Conservation (phyloP, 2,888 invertebrate genomes). For the Lamellibrachia satsuma region DNA sequence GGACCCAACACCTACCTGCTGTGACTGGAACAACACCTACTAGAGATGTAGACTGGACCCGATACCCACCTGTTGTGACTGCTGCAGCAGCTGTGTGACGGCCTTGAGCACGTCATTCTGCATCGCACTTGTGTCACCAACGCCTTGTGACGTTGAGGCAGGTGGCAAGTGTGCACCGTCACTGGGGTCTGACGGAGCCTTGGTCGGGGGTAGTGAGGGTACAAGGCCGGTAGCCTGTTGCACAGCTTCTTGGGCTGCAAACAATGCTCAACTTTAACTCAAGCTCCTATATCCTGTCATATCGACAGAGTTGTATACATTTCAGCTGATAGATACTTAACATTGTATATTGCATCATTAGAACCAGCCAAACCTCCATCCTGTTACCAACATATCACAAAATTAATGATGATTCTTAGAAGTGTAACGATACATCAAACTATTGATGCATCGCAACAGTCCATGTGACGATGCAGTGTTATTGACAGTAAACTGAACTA, state of each 20-base stretch:
- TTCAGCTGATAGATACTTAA: no score
- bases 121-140: conserved; percentile 36
- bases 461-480: no score
- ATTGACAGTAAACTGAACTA: no score
- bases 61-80: conserved; percentile 54
- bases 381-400: no score
- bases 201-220: conserved; percentile 37
- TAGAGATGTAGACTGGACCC: background rate
- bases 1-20: background rate
- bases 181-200: conserved; percentile 18
- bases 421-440: no score
- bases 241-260: conserved; percentile 56
- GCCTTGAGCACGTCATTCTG: conserved; percentile 62
- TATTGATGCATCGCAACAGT: no score
- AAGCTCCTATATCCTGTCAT: background rate
- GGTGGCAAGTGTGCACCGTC: background rate
- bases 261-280: background rate
- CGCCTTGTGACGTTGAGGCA: background rate
- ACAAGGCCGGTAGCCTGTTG: conserved; percentile 49
- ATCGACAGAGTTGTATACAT: background rate
- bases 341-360: no score
- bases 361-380: no score
- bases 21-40: background rate
- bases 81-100: conserved; percentile 60
- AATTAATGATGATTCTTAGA: no score